phyloP scores from a whole-genome alignment of 2,113 vertebrate species.

The Thinocorus orbignyianus region DNA sequence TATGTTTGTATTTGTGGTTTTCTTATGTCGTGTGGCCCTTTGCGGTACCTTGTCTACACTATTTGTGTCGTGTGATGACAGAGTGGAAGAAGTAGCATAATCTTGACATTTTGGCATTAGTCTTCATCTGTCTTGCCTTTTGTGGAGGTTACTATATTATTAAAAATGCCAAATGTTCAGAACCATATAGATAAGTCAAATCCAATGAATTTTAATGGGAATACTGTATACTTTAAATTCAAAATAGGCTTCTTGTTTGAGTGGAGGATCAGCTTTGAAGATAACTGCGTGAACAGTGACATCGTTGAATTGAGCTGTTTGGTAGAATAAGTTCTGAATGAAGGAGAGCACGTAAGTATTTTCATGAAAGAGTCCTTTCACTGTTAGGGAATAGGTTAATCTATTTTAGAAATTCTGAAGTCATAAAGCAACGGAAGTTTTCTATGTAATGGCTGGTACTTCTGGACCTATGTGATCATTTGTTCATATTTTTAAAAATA shows the following conservation, averaged over 20 bases:
- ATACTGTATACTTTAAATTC: conserved; percentile 17
- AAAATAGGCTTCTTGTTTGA: conserved; percentile 39
- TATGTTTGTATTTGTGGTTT: neutral
- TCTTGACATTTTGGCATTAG: conserved; percentile 58
- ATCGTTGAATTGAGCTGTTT: neutral
- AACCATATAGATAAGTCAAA: conserved; percentile 49
- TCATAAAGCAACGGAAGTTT: neutral
- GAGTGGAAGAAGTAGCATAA: neutral
- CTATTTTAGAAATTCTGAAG: neutral
- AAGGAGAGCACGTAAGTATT: neutral
- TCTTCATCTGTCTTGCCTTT: conserved; percentile 36
- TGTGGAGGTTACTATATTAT: conserved; percentile 31
- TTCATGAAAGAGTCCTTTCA: neutral
- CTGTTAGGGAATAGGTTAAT: neutral
- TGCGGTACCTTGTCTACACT: neutral
- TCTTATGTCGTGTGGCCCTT: neutral
- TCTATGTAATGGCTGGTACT: neutral
- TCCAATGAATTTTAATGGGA: conserved; percentile 49
- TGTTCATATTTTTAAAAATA: neutral
- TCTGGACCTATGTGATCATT: neutral
- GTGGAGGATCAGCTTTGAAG: conserved; percentile 38
- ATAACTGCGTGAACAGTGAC: conserved; percentile 12
- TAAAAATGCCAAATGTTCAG: conserved; percentile 56
- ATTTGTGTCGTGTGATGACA: conserved; percentile 24
- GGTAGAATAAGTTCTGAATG: neutral